Base-by-base conservation (phyloP, 2,888 invertebrate genomes). In the Gari tellinella region DNA sequence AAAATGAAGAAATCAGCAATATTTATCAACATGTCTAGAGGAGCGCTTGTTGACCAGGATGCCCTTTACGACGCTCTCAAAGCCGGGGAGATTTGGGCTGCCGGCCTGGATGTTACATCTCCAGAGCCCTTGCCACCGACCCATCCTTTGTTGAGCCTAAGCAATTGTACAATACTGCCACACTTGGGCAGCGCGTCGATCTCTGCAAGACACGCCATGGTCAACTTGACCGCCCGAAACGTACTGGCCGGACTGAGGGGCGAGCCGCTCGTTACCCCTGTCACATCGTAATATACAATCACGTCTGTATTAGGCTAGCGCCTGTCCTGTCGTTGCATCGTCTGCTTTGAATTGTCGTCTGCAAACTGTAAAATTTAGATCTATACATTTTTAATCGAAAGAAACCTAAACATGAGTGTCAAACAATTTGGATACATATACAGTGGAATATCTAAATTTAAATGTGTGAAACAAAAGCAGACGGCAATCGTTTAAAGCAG, bases 41-140 rank as follows among this genome's bases (percentile, higher is more conserved):
- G 95, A 51, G 88, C 80, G 0, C 77, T 93, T 2, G 92, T 93
- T 3, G 95, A 97, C 90, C 97, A 97, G 89, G 93, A 94, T 43
- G 96, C 95, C 8, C 93, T 98, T 56, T 94, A 95, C 69, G 93
- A 94, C 67, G 97, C 97, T 0, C 93, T 98, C 53, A 93, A 94
- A 83, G 93, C 93, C 55, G 94, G 94, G 14, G 93, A 93, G 10
- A 97, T 98, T 63, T 92, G 94, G 86, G 96, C 95, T 0, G 98
- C 98, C 0, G 98, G 97, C 0, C 92, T 98, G 38, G 98, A 98
- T 93, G 98, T 98, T 0, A 97, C 95, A 75, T 95, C 95, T 1
- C 97, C 97, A 0, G 98, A 98, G 90, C 98, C 98, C 0, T 92
- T 98, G 68, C 97, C 97, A 0, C 86, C 95, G 7, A 94, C 96